Percentiles rank a stretch among this genome's conserved stretches.
Evolutionary conservation across 2,888 invertebrate species (phyloP).

Genomic region (Mimumesa dahlbomi): DNA sequence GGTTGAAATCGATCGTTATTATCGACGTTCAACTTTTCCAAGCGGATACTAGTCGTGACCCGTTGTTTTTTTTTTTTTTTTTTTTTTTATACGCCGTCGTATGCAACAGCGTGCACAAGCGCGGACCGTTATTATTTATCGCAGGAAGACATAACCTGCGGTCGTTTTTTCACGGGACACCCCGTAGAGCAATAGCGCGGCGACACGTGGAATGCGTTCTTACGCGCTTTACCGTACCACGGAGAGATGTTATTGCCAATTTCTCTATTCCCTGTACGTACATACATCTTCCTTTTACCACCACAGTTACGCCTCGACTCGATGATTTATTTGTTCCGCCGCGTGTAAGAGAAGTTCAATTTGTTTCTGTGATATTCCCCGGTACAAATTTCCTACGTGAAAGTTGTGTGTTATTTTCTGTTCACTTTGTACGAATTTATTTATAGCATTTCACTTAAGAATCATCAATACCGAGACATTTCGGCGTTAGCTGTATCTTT

Average conservation of each 20-base stretch:
- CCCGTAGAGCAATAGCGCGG: slow-evolving; percentile 21
- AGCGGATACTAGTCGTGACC: neutral
- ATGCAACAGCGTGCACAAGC: slow-evolving; percentile 20
- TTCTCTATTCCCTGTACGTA: slow-evolving; percentile 18
- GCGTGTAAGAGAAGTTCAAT: too few species aligned
- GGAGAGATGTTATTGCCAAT: slow-evolving; percentile 34
- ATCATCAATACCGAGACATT: too few species aligned
- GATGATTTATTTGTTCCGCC: neutral
- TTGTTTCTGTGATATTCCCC: too few species aligned
- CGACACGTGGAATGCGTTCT: slow-evolving; percentile 43
- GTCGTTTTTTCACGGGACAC: slow-evolving; percentile 31
- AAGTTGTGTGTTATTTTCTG: too few species aligned
- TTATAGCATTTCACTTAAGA: too few species aligned
- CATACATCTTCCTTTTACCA: neutral
- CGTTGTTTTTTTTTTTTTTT: too few species aligned
- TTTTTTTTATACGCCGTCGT: slow-evolving; percentile 7
- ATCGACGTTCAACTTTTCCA: too few species aligned
- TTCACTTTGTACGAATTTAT: too few species aligned
- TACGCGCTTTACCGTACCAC: slow-evolving; percentile 21
- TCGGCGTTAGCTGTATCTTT: too few species aligned
- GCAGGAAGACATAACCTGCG: slow-evolving; percentile 29
- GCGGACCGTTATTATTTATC: slow-evolving; percentile 43
- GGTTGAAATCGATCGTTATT: too few species aligned
- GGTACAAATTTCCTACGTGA: too few species aligned
- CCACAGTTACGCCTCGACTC: neutral